Percentiles rank a stretch among this genome's conserved stretches.
These are phyloP conservation scores for Microchirus variegatus DNA, from an alignment of 2,797 vertebrate species.

Conservation along the genomic window DNA sequence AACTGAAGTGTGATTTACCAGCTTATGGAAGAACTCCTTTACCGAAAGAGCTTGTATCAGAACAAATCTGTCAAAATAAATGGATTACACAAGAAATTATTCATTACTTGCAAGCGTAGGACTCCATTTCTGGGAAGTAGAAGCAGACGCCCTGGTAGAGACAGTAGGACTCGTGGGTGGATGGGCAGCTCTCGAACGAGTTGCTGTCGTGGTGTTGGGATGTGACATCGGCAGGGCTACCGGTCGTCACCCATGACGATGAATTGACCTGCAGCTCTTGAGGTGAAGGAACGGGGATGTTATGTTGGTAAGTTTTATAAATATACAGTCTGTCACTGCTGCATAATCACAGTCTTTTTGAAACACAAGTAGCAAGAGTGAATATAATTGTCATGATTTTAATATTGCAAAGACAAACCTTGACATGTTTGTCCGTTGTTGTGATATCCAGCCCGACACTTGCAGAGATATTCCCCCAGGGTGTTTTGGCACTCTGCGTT, in stretches of 20 bases:
- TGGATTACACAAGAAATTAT: too few relatives aligned
- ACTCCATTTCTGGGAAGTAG: conserved; percentile 85
- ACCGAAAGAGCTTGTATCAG: too few relatives aligned
- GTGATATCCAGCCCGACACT: conserved; percentile 57
- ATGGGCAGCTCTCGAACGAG: conserved; percentile 79
- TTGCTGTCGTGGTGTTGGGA: conserved; percentile 48
- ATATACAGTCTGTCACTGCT: too few relatives aligned
- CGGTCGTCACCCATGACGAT: conserved; percentile 45
- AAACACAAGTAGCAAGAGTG: neutral
- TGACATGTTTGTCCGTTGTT: conserved; percentile 67
- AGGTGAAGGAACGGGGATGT: neutral
- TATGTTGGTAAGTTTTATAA: neutral
- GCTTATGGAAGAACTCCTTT: neutral
- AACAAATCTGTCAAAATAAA: too few relatives aligned
- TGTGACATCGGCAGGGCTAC: conserved; percentile 55
- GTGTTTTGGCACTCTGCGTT: conserved; percentile 80
- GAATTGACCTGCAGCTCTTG: conserved; percentile 35
- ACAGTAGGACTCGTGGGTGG: conserved; percentile 86
- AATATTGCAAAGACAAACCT: conserved; percentile 59
- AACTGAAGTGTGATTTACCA: too few relatives aligned
- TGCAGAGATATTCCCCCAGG: conserved; percentile 79
- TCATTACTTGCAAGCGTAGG: conserved; percentile 92
- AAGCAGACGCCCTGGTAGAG: conserved; percentile 88
- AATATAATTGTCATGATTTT: neutral
- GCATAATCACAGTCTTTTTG: too few relatives aligned